These are phyloP conservation scores for Ophonus ardosiacus DNA, from an alignment of 2,888 invertebrate species.

Conservation along the genomic window DNA sequence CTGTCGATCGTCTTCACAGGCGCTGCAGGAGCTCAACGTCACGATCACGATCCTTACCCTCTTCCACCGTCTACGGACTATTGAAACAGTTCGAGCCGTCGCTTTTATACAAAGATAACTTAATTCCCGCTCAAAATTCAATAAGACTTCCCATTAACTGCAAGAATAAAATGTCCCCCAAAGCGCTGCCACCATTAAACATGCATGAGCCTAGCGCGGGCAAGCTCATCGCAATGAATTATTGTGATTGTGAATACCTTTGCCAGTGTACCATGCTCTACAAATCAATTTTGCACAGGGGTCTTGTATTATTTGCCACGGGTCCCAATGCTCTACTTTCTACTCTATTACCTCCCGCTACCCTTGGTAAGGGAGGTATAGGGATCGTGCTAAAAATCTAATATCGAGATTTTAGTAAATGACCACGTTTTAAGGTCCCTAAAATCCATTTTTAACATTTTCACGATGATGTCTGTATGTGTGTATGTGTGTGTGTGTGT, in stretches of 20 bases:
- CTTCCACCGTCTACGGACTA: constrained; percentile 34
- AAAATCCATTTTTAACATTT: too few relatives aligned
- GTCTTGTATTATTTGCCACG: too few relatives aligned
- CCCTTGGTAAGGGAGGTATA: too few relatives aligned
- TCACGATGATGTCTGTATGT: too few relatives aligned
- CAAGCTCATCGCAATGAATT: constrained; percentile 44
- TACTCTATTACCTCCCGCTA: too few relatives aligned
- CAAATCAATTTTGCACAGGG: too few relatives aligned
- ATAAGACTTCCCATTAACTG: constrained; percentile 73
- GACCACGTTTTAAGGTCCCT: too few relatives aligned
- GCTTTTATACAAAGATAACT: constrained; percentile 68
- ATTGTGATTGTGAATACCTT: constrained; percentile 55
- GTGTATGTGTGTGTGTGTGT: too few relatives aligned
- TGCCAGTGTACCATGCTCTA: background rate
- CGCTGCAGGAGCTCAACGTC: constrained; percentile 63
- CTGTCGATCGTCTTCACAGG: constrained; percentile 64
- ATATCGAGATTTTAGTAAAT: too few relatives aligned
- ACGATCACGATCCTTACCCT: constrained; percentile 23
- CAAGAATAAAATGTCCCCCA: constrained; percentile 72
- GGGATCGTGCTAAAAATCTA: too few relatives aligned
- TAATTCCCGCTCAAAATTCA: constrained; percentile 73
- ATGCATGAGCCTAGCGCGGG: constrained; percentile 71
- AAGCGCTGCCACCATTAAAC: constrained; percentile 72
- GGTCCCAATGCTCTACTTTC: too few relatives aligned
- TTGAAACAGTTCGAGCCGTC: constrained; percentile 66